Conservation (phyloP, 1,140 invertebrate species). For the Orchesella cincta region DNA sequence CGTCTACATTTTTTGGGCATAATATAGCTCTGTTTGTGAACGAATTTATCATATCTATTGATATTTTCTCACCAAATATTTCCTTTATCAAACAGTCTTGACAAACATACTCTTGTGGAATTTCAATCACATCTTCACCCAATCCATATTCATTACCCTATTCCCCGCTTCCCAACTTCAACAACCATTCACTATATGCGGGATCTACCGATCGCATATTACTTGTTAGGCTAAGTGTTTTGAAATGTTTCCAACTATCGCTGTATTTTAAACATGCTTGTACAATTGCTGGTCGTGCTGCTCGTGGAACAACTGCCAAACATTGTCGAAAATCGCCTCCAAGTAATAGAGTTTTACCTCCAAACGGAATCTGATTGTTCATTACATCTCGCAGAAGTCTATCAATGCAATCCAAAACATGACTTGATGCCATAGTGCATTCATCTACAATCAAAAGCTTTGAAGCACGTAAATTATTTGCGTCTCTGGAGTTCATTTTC, state of each 20-base stretch:
- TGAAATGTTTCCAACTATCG: conserved; percentile 52
- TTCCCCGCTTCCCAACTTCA: conserved; percentile 44
- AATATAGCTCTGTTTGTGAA: conserved; percentile 34
- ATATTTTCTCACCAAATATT: conserved; percentile 50
- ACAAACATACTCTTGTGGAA: conserved; percentile 50
- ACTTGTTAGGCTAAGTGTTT: conserved; percentile 33
- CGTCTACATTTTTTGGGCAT: conserved; percentile 50
- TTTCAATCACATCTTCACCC: conserved; percentile 39
- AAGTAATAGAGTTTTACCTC: conserved; percentile 36
- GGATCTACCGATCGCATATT: conserved; percentile 48
- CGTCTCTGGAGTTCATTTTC: conserved; percentile 46
- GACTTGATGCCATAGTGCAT: conserved; percentile 55
- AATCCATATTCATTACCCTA: conserved; percentile 9
- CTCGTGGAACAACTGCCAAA: conserved; percentile 57
- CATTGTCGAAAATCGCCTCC: conserved; percentile 60
- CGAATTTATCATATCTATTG: not conserved
- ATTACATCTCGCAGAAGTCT: conserved; percentile 53
- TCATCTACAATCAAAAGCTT: conserved; percentile 55
- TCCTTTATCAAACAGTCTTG: conserved; percentile 52
- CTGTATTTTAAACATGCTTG: conserved; percentile 54
- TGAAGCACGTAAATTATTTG: conserved; percentile 51
- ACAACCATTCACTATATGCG: conserved; percentile 36
- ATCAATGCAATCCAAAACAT: conserved; percentile 53
- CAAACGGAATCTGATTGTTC: conserved; percentile 44
- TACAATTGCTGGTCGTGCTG: conserved; percentile 57